These are phyloP conservation scores for Bathybates hornii DNA, from an alignment of 2,113 vertebrate genomes.

Conservation along the genomic window DNA sequence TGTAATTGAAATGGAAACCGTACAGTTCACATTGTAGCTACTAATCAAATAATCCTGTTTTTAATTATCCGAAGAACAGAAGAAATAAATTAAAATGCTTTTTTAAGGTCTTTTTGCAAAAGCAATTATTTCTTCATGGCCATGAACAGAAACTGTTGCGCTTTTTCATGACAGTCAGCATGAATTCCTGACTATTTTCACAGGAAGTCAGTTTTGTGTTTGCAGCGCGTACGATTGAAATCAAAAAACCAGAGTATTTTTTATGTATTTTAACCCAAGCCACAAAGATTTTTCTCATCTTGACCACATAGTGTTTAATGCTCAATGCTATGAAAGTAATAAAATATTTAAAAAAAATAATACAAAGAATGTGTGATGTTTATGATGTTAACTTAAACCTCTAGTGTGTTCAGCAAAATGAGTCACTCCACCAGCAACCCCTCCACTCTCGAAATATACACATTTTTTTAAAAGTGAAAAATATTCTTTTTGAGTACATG, in stretches of 20 bases:
- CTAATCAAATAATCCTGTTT: neutral
- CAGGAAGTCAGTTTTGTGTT: neutral
- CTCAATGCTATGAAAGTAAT: neutral
- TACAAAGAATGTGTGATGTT: neutral
- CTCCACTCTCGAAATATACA: neutral
- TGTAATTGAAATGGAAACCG: neutral
- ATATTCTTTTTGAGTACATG: neutral
- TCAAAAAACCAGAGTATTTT: neutral
- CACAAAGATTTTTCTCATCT: neutral
- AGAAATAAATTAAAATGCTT: neutral
- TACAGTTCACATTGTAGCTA: neutral
- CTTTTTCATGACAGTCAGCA: neutral
- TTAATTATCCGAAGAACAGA: neutral
- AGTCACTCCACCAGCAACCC: neutral
- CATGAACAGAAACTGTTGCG: neutral
- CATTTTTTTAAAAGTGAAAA: neutral
- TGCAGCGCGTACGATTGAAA: neutral
- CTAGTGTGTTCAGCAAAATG: neutral
- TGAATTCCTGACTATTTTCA: neutral
- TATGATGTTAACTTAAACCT: neutral
- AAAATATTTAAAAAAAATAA: fast-evolving
- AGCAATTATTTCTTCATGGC: neutral
- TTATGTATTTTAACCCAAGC: neutral
- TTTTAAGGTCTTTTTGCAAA: neutral
- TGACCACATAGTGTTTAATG: neutral